These are phyloP conservation scores for Parnassius orleans DNA, from an alignment of 2,888 invertebrate genomes.

Conservation along the genomic window DNA sequence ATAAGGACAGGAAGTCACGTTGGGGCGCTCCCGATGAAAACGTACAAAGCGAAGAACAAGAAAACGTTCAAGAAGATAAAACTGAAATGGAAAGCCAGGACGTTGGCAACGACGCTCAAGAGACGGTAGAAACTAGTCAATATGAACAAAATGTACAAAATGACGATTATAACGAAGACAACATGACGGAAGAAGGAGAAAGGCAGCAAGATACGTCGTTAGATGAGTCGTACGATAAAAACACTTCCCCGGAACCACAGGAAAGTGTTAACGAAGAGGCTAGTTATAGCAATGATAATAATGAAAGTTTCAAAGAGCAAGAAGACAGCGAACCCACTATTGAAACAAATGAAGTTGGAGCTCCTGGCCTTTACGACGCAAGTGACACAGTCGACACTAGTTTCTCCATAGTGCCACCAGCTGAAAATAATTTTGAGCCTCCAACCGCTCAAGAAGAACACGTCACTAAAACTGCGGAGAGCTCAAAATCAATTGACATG, in stretches of 20 bases:
- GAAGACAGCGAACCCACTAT: not conserved
- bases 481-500: slow-evolving; percentile 44
- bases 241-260: not conserved
- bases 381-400: slow-evolving; percentile 57
- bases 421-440: not conserved
- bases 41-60: slow-evolving; percentile 17
- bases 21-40: slow-evolving; percentile 68
- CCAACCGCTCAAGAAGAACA: slow-evolving; percentile 9
- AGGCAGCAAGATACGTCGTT: not conserved
- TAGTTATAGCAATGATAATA: slow-evolving; percentile 14
- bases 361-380: slow-evolving; percentile 51
- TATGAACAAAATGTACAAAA: slow-evolving; percentile 1
- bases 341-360: not conserved
- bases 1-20: slow-evolving; percentile 68
- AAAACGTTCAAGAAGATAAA: slow-evolving; percentile 10
- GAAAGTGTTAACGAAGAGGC: slow-evolving; percentile 1
- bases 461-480: slow-evolving; percentile 10
- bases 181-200: not conserved
- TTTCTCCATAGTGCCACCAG: slow-evolving; percentile 37
- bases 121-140: slow-evolving; percentile 12
- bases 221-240: not conserved
- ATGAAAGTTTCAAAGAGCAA: not conserved
- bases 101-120: not conserved
- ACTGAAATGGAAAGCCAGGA: not conserved
- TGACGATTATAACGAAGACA: slow-evolving; percentile 16